Conservation (phyloP, 1,140 invertebrate genomes). For the Caenorhabditis brenneri region DNA sequence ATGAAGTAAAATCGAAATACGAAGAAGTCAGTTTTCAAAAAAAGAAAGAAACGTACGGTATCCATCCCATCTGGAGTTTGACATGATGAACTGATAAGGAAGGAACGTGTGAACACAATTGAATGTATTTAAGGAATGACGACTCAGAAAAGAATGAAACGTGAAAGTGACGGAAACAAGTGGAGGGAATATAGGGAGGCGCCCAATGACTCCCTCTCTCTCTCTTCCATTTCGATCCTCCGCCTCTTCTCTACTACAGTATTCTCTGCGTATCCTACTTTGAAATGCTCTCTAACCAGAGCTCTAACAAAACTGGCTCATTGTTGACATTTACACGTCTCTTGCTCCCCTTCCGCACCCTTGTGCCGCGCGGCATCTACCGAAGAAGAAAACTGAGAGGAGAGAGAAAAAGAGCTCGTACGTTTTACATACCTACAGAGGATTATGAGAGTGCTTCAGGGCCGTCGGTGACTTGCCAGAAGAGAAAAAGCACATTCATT, state of each 20-base stretch:
- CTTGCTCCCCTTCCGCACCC: background rate
- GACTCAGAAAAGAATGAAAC: conserved; percentile 17
- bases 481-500: conserved; percentile 18
- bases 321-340: conserved; percentile 42
- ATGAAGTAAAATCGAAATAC: background rate
- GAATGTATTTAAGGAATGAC: background rate
- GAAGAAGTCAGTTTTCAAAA: too few species aligned
- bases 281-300: background rate
- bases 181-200: conserved; percentile 4
- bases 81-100: conserved; percentile 24
- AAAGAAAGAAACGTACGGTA: conserved; percentile 10
- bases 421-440: conserved; percentile 31
- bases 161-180: conserved; percentile 40
- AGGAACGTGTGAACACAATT: conserved; percentile 38
- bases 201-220: background rate
- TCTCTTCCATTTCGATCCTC: background rate
- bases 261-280: background rate
- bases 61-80: conserved; percentile 39
- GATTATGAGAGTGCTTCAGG: conserved; percentile 36
- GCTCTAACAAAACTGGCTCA: conserved; percentile 21
- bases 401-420: background rate
- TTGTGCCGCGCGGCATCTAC: conserved; percentile 28
- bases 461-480: background rate
- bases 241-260: conserved; percentile 25
- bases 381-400: background rate